phyloP scores from a whole-genome alignment of 2,113 vertebrate species.

The Heptranchias perlo region DNA sequence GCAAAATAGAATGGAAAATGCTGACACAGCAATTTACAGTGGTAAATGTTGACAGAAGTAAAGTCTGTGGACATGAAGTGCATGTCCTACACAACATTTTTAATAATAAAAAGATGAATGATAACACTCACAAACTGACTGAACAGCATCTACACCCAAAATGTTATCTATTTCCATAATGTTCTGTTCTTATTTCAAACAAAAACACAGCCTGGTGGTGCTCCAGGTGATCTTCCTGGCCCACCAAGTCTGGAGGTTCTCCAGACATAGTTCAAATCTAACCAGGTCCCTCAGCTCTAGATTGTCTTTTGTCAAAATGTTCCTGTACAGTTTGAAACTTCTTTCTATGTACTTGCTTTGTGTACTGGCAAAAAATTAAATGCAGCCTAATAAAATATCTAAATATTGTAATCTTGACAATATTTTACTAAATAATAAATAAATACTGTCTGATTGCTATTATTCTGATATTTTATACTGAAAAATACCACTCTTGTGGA shows the following conservation, averaged over 20 bases:
- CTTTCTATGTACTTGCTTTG: background rate
- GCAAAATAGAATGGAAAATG: background rate
- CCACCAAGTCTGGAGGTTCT: background rate
- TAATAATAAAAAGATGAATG: background rate
- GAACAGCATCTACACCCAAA: no score
- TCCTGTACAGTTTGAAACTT: background rate
- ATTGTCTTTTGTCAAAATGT: background rate
- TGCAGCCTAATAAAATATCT: background rate
- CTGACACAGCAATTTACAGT: background rate
- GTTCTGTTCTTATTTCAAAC: background rate
- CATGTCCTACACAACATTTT: background rate
- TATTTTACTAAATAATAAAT: slow-evolving; percentile 15
- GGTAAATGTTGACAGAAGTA: background rate
- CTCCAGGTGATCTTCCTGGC: background rate
- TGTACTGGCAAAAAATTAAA: background rate
- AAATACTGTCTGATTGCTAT: background rate
- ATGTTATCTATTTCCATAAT: background rate
- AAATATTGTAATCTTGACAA: background rate
- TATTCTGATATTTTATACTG: background rate
- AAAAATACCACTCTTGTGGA: background rate
- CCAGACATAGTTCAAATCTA: background rate
- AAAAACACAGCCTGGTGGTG: background rate
- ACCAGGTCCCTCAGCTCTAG: background rate
- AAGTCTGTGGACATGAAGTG: background rate
- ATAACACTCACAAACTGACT: no score